A percentile compares a stretch with the other conserved stretches of the same genome.
Conservation (phyloP, 2,113 vertebrate species). For the Kryptolebias marmoratus region DNA sequence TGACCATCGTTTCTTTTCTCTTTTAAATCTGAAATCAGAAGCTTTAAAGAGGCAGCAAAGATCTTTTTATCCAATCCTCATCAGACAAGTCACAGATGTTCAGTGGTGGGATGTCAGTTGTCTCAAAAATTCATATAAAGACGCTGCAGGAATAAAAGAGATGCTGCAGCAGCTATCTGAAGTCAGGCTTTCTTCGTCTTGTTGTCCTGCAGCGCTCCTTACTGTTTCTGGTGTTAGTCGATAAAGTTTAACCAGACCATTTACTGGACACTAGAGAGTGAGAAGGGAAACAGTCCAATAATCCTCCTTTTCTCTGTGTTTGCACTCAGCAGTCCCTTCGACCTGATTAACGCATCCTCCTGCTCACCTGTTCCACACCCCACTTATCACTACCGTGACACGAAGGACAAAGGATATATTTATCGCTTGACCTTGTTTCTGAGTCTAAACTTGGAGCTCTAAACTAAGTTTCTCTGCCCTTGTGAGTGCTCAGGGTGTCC, state of each 20-base stretch:
- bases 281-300: background rate
- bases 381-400: background rate
- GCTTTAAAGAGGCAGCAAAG: too few species aligned
- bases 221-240: background rate
- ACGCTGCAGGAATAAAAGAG: slow-evolving; percentile 19
- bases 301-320: background rate
- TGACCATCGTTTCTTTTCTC: too few species aligned
- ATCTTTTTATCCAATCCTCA: too few species aligned
- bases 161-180: background rate
- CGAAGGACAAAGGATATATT: slow-evolving; percentile 17
- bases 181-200: background rate
- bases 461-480: slow-evolving; percentile 29
- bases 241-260: background rate
- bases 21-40: too few species aligned
- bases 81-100: too few species aligned
- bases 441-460: slow-evolving; percentile 15
- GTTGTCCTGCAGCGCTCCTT: background rate
- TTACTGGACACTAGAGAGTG: background rate
- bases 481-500: slow-evolving; percentile 16
- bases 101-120: too few species aligned
- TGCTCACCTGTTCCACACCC: slow-evolving; percentile 6
- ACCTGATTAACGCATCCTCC: slow-evolving; percentile 6
- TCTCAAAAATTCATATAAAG: background rate
- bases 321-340: background rate
- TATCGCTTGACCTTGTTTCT: slow-evolving; percentile 32